Conservation (phyloP, 1,140 invertebrate species). For the Plectus sambesii region DNA sequence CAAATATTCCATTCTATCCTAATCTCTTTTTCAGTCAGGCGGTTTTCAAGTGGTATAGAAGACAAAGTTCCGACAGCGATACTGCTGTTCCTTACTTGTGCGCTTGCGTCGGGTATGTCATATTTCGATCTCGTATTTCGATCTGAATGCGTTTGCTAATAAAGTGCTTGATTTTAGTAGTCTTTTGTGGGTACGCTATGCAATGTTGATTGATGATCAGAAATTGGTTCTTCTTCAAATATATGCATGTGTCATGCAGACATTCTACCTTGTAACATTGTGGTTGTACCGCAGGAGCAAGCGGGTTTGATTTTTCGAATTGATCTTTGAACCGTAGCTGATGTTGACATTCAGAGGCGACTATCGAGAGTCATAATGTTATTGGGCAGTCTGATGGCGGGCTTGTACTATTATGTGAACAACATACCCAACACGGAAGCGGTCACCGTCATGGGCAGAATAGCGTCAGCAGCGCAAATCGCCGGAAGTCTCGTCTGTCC, state of each 20-base stretch:
- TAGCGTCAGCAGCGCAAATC: conserved; percentile 39
- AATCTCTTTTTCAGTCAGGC: conserved; percentile 33
- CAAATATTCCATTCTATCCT: not conserved
- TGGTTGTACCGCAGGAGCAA: conserved; percentile 38
- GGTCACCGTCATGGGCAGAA: conserved; percentile 27
- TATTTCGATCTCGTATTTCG: not conserved
- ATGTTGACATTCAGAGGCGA: conserved; percentile 21
- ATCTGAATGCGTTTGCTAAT: conserved; percentile 5
- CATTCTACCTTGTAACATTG: conserved; percentile 30
- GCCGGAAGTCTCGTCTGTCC: conserved; percentile 42
- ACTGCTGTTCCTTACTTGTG: conserved; percentile 39
- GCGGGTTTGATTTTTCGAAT: too few species aligned
- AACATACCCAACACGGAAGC: conserved; percentile 4
- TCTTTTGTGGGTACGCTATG: conserved; percentile 35
- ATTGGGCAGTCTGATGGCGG: conserved; percentile 7
- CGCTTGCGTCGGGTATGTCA: conserved; percentile 25
- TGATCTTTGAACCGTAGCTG: too few species aligned
- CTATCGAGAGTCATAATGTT: conserved; percentile 16
- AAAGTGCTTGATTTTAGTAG: conserved; percentile 21
- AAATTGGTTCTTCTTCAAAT: conserved; percentile 37
- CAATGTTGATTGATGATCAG: conserved; percentile 37
- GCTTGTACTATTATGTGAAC: conserved; percentile 19
- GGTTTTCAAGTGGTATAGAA: conserved; percentile 38
- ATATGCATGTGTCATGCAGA: conserved; percentile 40
- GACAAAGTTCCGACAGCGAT: conserved; percentile 31